phyloP scores from a whole-genome alignment of 2,888 invertebrate species.

The Chymomyza fuscimana region DNA sequence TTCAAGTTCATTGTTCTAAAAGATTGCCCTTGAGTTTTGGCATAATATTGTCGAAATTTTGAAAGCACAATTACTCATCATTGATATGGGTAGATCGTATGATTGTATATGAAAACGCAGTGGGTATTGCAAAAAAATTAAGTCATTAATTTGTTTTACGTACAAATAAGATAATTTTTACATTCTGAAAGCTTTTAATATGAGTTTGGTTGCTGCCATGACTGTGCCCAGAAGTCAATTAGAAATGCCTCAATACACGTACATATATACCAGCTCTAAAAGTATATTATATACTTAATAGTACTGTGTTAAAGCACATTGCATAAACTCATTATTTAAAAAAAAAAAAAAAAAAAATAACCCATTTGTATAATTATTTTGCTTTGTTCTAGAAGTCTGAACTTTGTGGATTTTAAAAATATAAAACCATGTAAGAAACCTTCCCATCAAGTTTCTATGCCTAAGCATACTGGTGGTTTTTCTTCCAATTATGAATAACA shows the following conservation, averaged over 20 bases:
- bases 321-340: too few species aligned
- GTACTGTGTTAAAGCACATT: too few species aligned
- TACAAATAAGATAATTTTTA: neutral
- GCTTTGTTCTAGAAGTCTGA: too few species aligned
- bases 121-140: neutral
- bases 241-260: neutral
- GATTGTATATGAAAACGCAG: neutral
- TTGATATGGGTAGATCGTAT: neutral
- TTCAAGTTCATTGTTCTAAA: neutral
- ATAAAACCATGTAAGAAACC: too few species aligned
- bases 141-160: neutral
- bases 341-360: too few species aligned
- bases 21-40: neutral
- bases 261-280: neutral
- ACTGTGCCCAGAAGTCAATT: neutral
- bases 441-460: too few species aligned
- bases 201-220: neutral
- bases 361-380: too few species aligned
- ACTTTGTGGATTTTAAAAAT: too few species aligned
- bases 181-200: neutral
- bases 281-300: neutral
- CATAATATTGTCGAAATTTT: neutral
- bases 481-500: too few species aligned
- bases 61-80: neutral
- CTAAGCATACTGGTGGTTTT: too few species aligned